Conservation (phyloP, 2,888 invertebrate species). For the Isotomurus palustris region DNA sequence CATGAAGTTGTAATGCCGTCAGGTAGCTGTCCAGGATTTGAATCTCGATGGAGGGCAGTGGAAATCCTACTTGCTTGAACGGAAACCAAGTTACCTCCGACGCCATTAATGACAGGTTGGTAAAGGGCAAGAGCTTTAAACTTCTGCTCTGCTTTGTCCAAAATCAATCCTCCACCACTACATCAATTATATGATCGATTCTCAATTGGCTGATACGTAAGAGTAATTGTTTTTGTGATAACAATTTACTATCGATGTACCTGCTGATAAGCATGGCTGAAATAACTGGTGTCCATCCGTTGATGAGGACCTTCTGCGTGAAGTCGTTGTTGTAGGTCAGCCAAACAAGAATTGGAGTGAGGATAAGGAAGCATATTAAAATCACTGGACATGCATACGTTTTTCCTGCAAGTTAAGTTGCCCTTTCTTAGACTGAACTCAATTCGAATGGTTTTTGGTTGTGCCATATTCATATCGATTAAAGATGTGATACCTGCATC, state of each 20-base stretch:
- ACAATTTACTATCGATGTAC: no score
- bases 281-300: conserved; percentile 73
- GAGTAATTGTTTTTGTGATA: conserved; percentile 18
- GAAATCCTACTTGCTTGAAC: conserved; percentile 72
- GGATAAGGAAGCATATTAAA: conserved; percentile 59
- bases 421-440: no score
- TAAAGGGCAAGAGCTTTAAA: conserved; percentile 70
- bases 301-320: conserved; percentile 64
- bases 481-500: conserved; percentile 52
- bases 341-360: conserved; percentile 69
- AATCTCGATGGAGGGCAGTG: conserved; percentile 64
- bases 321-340: conserved; percentile 65
- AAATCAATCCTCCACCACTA: conserved; percentile 66
- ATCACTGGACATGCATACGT: conserved; percentile 51
- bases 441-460: no score
- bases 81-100: conserved; percentile 74
- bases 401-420: no score
- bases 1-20: conserved; percentile 43
- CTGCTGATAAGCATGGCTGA: conserved; percentile 76
- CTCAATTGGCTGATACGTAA: background rate
- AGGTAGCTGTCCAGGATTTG: conserved; percentile 60
- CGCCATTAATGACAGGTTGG: conserved; percentile 78
- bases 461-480: no score
- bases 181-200: conserved; percentile 6
- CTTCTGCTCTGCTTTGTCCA: conserved; percentile 64